Evolutionary conservation across 2,888 invertebrate species (phyloP).

Genomic region (Drosophila mercatorum): DNA sequence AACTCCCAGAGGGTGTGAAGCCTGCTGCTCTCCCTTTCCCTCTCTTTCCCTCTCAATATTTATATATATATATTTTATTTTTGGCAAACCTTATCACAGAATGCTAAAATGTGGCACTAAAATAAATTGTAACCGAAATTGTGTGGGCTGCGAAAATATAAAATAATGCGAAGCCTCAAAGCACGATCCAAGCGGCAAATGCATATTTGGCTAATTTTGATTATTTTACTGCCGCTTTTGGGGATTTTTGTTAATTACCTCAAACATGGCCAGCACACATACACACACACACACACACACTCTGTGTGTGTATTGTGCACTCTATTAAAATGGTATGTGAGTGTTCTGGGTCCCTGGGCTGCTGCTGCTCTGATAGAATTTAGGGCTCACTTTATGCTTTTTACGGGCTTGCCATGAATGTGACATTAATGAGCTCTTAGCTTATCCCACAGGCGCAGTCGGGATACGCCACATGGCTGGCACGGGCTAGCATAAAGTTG

Average conservation of each 20-base stretch:
- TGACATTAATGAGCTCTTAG: conserved; percentile 78
- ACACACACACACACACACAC: conserved; percentile 8
- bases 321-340: conserved; percentile 67
- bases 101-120: conserved; percentile 35
- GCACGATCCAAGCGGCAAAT: conserved; percentile 45
- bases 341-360: conserved; percentile 28
- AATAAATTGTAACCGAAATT: conserved; percentile 45
- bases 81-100: conserved; percentile 20
- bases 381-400: conserved; percentile 67
- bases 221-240: conserved; percentile 71
- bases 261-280: conserved; percentile 30
- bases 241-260: conserved; percentile 71
- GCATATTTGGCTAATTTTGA: conserved; percentile 72
- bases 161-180: conserved; percentile 38
- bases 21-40: neutral
- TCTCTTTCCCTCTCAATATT: neutral
- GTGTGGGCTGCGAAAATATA: conserved; percentile 9
- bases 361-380: conserved; percentile 67
- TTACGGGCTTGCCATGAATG: conserved; percentile 70
- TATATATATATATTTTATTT: conserved; percentile 19
- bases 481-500: conserved; percentile 47
- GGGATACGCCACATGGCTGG: conserved; percentile 13
- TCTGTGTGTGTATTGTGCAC: conserved; percentile 41
- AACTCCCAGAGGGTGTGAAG: neutral
- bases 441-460: conserved; percentile 73